Base-by-base conservation (phyloP, 2,113 vertebrate species). In the Prunella himalayana region DNA sequence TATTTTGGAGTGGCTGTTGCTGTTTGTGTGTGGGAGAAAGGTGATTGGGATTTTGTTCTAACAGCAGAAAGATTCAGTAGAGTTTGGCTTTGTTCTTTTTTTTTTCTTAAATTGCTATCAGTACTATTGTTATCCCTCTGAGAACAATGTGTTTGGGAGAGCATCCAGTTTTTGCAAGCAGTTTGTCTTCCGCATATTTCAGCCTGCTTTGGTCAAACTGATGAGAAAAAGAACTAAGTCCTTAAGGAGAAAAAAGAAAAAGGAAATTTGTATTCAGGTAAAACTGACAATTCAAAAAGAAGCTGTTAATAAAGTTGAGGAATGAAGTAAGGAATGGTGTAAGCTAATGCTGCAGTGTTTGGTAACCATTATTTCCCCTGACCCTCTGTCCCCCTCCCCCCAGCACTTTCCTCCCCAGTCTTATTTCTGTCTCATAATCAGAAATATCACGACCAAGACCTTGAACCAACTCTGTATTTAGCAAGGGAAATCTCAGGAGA, bases 391-490 rank as follows among this genome's bases (percentile, higher is more conserved):
- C 5, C 21, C 39, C 15, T 47, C 11, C 8, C 28, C 42, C 20
- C 3, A 1, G 28, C 6, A 4, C 14, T 19, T 45, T 42, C 9
- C 47, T 61, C 16, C 28, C 19, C 35, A 63, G 35, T 60, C 65
- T 80, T 72, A 79, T 88, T 94, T 94, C 45, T 80, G 20, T 93
- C 57, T 82, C 42, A 53, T 68, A 45, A 77, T 81, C 63, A 90
- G 50, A 92, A 95, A 77, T 77, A 77, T 2, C 41, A 9, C 66
- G 63, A 50, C 45, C 59, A 59, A 92, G 86, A 90, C 92, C 82
- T 97, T 97, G 85, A 95, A 81, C 76, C 41, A 70, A 54, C 79
- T 82, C 75, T 14, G 2, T 75, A 41, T 93, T 94, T 77, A 94
- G 87, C 60, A 85, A 41, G 30, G 33, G 18, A 72, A 66, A 25